Evolutionary conservation across 2,797 vertebrate species (phyloP).

Genomic region (Sternotherus odoratus): DNA sequence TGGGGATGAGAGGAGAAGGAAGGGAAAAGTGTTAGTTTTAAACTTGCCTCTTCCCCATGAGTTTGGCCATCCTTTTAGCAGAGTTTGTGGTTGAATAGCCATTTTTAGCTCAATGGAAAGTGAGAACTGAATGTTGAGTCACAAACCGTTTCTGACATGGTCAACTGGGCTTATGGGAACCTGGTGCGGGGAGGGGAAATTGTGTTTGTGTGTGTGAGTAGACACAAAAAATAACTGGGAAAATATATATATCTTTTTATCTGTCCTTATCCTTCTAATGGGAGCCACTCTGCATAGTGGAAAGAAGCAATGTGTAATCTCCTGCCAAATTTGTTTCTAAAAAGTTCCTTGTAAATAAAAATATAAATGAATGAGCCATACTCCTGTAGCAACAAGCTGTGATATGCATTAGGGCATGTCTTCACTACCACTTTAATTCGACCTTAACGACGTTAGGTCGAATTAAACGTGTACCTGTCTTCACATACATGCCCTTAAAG

Average conservation of each 20-base stretch:
- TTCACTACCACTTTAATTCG: too few species aligned
- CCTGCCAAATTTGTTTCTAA: neutral
- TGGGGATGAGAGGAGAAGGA: too few species aligned
- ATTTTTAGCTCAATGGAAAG: too few species aligned
- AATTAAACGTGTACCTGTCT: too few species aligned
- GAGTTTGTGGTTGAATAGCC: too few species aligned
- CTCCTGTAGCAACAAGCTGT: neutral
- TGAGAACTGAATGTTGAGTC: neutral
- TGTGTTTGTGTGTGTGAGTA: too few species aligned
- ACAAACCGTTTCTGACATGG: neutral
- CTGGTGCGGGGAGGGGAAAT: neutral
- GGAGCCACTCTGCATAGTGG: neutral
- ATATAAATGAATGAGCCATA: neutral
- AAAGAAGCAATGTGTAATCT: neutral
- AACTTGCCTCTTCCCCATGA: too few species aligned
- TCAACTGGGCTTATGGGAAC: neutral
- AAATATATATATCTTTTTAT: neutral
- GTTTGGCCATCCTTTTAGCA: too few species aligned
- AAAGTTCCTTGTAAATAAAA: neutral
- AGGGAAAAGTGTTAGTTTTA: too few species aligned
- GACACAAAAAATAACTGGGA: neutral
- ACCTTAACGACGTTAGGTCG: too few species aligned
- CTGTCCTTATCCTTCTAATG: neutral
- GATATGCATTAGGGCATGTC: neutral
- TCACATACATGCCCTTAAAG: too few species aligned